Evolutionary conservation across 2,797 vertebrate genomes (phyloP), one percentile per base, ranked within the genome.

Genomic region (Eospalax fontanierii): DNA sequence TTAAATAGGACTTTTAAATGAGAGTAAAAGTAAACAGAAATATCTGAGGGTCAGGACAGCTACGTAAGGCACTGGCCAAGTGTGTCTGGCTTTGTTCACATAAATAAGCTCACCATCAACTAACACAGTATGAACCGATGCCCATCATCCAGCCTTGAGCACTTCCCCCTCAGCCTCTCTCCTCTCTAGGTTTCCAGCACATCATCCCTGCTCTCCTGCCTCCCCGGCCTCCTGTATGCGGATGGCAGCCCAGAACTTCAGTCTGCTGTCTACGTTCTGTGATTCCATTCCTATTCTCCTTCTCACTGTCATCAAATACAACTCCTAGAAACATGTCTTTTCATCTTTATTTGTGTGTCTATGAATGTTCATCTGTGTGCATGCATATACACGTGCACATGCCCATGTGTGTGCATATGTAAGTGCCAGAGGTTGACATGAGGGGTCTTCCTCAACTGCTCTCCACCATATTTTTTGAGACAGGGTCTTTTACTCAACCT

Each of bases 11-110:
- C n/a, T n/a, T n/a, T n/a, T n/a, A n/a, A n/a, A n/a, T n/a, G n/a
- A n/a, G n/a, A n/a, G n/a, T n/a, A n/a, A n/a, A 95, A 96, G 75
- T 76, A 89, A 95, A 84, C 4, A 79, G 38, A 80, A 89, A 86
- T 28, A 80, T 22, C 10, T 46, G n/a, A 93, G 4, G 7, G n/a
- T 35, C 14, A 40, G 70, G 26, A 61, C 82, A 83, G 61, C 50
- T 85, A 59, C 63, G 40, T 35, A 46, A 87, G 19, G 63, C 14
- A 26, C 14, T 46, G 71, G 33, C 22, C 94, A 70, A 40, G 16
- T 40, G 63, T 50, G n/a, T 73, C 87, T 86, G 92, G 65, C 38
- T 81, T 85, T 21, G 73, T 21, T 6, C n/a, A 18, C 28, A 80
- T 6, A 75, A 38, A 74, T 30, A 76, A 83, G 40, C n/a, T 18